Base-by-base conservation (phyloP, 2,797 vertebrate species). In the Microhierax caerulescens region DNA sequence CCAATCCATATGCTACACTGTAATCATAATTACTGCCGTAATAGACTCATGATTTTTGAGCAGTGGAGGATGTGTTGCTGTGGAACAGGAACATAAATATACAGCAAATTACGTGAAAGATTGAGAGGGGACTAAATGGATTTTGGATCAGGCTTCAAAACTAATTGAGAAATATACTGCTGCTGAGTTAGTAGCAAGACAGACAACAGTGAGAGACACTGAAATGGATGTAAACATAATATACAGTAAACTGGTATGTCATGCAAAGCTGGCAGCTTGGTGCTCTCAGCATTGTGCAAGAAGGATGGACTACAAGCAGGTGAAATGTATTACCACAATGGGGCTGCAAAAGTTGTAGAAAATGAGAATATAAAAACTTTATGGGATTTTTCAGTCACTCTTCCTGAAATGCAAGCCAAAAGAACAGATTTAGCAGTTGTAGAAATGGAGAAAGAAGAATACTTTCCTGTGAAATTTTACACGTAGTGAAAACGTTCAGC, bases 61-160 rank as follows among this genome's bases (percentile, higher is more conserved):
- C 61, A 82, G 45, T 43, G 8, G 63, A 86, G 41, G 34, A 81
- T 47, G 37, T 32, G 50, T 27, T 10, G 0, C 72, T 70, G 68
- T 70, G 67, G 72, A 91, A 83, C 24, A 74, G 75, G 23, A 97
- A 91, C 37, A 90, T 45, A 75, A 94, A 78, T 50, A 28, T 9
- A 39, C 3, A 86, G 34, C 27, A 84, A 75, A 93, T 75, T 47
- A 75, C n/a, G 72, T 37, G 64, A 73, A 86, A 61, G 90, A 75
- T 10, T 86, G 80, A 65, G 41, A 39, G 17, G 41, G 22, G 36
- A 69, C 25, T 83, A 56, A 91, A 80, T 61, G 45, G 36, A 60
- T 80, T 93, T 88, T 88, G 90, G 85, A 91, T 84, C 47, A 61
- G 43, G 51, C 32, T 93, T 94, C 76, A 78, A 85, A 95, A 84